These are phyloP conservation scores for Semibalanus balanoides DNA, from an alignment of 1,140 invertebrate species.

Conservation along the genomic window DNA sequence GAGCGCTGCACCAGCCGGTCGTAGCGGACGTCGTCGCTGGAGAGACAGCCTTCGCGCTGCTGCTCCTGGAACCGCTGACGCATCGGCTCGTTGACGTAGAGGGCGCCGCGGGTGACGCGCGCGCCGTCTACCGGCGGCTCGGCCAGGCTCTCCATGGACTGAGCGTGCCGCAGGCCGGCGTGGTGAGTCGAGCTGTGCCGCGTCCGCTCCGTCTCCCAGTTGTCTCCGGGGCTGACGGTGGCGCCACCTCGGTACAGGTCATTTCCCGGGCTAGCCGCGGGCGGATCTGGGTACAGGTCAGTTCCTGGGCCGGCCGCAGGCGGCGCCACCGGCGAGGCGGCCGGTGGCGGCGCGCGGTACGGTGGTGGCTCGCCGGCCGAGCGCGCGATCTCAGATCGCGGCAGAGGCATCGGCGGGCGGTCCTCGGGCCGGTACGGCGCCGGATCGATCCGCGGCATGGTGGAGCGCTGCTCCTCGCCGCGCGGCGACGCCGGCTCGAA, in stretches of 20 bases:
- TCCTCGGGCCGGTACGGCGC: slow-evolving; percentile 5
- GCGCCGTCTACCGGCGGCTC: slow-evolving; percentile 16
- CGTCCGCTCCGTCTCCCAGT: slow-evolving; percentile 36
- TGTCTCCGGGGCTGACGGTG: slow-evolving; percentile 64
- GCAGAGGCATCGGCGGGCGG: slow-evolving; percentile 9
- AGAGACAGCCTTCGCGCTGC: slow-evolving; percentile 18
- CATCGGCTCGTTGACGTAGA: slow-evolving; percentile 49
- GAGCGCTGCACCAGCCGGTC: slow-evolving; percentile 27
- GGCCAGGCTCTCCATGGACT: slow-evolving; percentile 27
- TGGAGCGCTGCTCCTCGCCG: neutral
- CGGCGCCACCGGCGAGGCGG: neutral
- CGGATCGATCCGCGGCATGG: neutral
- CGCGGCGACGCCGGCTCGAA: neutral
- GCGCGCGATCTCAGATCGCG: slow-evolving; percentile 4
- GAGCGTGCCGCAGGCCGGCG: slow-evolving; percentile 59
- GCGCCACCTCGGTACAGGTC: slow-evolving; percentile 29
- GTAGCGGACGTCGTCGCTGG: slow-evolving; percentile 25
- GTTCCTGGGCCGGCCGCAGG: neutral
- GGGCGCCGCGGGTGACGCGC: slow-evolving; percentile 44
- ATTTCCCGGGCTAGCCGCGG: neutral
- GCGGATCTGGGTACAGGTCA: too few relatives aligned
- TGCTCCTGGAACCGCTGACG: slow-evolving; percentile 24
- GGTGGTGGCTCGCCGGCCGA: slow-evolving; percentile 3
- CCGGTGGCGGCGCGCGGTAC: slow-evolving; percentile 1
- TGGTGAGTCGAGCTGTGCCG: neutral